These are phyloP conservation scores for Clistopyga incitator DNA, from an alignment of 2,888 invertebrate genomes.

Conservation along the genomic window DNA sequence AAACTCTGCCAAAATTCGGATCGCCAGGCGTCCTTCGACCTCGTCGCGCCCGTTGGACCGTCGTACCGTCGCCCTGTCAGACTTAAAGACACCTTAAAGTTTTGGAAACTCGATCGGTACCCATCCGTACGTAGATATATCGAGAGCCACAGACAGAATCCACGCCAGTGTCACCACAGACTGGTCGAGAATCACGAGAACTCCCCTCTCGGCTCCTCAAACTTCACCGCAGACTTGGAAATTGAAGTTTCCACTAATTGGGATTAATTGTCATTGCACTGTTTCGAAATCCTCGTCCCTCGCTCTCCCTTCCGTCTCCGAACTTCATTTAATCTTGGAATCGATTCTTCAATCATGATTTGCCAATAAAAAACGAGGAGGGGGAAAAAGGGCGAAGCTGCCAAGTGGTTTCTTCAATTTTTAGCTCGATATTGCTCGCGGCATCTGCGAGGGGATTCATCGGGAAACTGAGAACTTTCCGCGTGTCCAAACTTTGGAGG, in stretches of 20 bases:
- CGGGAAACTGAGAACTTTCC: too few relatives aligned
- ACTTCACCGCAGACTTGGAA: conserved; percentile 60
- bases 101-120: conserved; percentile 69
- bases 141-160: conserved; percentile 38
- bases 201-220: conserved; percentile 21
- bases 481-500: too few relatives aligned
- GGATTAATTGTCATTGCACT: conserved; percentile 46
- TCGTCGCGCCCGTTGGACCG: conserved; percentile 45
- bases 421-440: too few relatives aligned
- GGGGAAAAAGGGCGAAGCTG: too few relatives aligned
- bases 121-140: conserved; percentile 43
- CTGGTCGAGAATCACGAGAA: conserved; percentile 56
- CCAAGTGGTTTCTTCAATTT: too few relatives aligned
- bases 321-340: not conserved
- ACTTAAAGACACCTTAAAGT: conserved; percentile 81
- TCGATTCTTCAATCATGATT: not conserved
- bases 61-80: conserved; percentile 59
- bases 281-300: conserved; percentile 5
- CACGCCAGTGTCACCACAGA: conserved; percentile 44
- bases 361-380: too few relatives aligned
- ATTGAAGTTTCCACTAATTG: conserved; percentile 68
- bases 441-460: too few relatives aligned
- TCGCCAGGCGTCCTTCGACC: conserved; percentile 69
- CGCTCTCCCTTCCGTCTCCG: not conserved
- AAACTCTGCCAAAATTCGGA: conserved; percentile 82